Base-by-base conservation (phyloP, 1,140 invertebrate genomes). In the Lasioglossum albipes region DNA sequence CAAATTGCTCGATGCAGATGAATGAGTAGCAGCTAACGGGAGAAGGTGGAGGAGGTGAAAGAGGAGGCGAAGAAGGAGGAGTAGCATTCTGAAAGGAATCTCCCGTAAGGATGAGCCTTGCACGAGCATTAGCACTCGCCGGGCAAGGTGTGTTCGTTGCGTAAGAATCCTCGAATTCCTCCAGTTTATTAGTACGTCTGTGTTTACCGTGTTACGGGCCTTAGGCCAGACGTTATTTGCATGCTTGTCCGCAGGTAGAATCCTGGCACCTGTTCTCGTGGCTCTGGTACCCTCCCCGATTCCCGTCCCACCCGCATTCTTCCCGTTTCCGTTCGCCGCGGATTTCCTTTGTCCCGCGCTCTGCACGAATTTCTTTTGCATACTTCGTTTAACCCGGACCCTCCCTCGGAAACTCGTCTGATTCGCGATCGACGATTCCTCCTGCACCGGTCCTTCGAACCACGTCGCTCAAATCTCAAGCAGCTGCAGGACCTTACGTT, bases 311-410 rank as follows among this genome's bases (percentile, higher is more conserved):
- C 66, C 36, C 49, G 76, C 76, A 66, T 79, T 79, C 77, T 22
- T 59, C 42, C 77, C 22, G 42, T 57, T 79, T 66, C 71, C 77
- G 62, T 45, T 79, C 36, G 27, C 68, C 68, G 42, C 45, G 69
- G 61, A 66, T 74, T 79, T 79, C 71, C 77, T 79, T 79, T 79
- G 77, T 79, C 71, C 66, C 20, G 61, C 62, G 62, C 49, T 20
- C 16, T 31, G 42, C 77, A 18, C 61, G 61, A 73, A 79, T 73
- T 73, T 79, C 77, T 73, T 66, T 73, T 41, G 77, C 77, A 79
- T 71, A 79, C 70, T 12, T 73, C 70, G 77, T 79, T 73, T 57
- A 79, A 79, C 77, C 57, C 67, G 49, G 59, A 65, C 61, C 54
- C 75, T 9, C 27, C 45, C 67, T 20, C 27, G 36, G 42, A 42